Base-by-base conservation (phyloP, 2,113 vertebrate species). In the Pseudorectes ferrugineus region DNA sequence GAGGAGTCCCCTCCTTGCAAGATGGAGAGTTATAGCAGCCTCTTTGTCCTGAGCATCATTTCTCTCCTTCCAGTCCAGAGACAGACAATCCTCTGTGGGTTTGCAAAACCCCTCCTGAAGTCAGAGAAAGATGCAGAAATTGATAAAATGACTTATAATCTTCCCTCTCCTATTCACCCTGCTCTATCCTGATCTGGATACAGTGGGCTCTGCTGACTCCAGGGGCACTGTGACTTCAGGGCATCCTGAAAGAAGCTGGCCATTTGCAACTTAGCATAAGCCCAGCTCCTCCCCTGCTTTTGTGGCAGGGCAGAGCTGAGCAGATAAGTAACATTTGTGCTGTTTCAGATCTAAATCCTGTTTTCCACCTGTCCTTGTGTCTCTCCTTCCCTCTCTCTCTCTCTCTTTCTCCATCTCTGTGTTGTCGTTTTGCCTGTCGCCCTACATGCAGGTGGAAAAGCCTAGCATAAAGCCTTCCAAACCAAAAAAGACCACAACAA, bases 401-500 rank as follows among this genome's bases (percentile, higher is more conserved):
- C 38, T 72, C 31, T 55, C 51, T 82, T 8, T 76, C 74, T 38
- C 62, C 20, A 3, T 96, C 88, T 96, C 23, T 96, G 38, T 97
- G 79, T 96, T 88, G 68, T 87, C 2, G 9, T 94, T 91, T 94
- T 83, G 80, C 95, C 22, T 92, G 91, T 97, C 14, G 5, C 91
- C 87, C 83, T 96, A 96, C 86, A 25, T 96, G 82, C 97, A 99
- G 99, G 98, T 98, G 97, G 99, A 99, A 96, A 99, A 99, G 95
- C 97, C 98, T 95, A 98, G 98, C 84, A 92, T 91, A 96, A 98
- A 98, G 93, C 98, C 98, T 97, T 98, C 99, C 95, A 99, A 99
- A 98, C 98, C 99, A 98, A 99, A 99, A 99, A 99, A 98, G 98
- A 96, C 98, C 93, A 97, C 98, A 15, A 92, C 98, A 92, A 98